Evolutionary conservation across 2,113 vertebrate species (phyloP).

Genomic region (Lathamus discolor): DNA sequence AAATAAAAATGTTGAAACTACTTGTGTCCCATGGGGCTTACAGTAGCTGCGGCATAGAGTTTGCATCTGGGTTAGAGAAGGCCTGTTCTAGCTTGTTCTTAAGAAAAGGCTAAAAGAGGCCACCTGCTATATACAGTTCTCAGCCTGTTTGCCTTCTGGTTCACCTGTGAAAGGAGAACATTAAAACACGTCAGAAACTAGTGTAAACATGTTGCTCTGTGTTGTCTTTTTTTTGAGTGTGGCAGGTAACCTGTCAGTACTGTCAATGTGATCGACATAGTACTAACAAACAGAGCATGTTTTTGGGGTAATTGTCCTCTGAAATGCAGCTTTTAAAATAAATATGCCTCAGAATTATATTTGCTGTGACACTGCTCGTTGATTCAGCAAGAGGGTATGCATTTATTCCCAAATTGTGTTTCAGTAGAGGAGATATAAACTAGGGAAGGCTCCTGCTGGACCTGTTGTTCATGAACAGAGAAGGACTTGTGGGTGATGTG

Average conservation of each 20-base stretch:
- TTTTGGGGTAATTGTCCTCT: background rate
- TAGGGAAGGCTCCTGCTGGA: too few species aligned
- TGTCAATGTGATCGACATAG: background rate
- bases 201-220: background rate
- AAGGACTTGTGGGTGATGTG: background rate
- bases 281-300: background rate
- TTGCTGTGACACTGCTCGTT: background rate
- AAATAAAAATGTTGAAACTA: background rate
- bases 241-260: background rate
- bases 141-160: background rate
- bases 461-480: background rate
- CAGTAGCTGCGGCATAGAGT: background rate
- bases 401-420: background rate
- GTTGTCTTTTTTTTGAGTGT: background rate
- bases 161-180: background rate
- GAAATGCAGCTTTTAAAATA: background rate
- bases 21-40: accelerated
- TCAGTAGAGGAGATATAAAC: background rate
- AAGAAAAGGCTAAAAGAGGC: background rate
- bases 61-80: background rate
- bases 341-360: background rate
- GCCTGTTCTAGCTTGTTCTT: background rate
- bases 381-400: background rate
- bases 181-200: background rate
- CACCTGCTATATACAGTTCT: background rate